phyloP scores from a whole-genome alignment of 23 tunicate species.

The Trididemnum nubilum region DNA sequence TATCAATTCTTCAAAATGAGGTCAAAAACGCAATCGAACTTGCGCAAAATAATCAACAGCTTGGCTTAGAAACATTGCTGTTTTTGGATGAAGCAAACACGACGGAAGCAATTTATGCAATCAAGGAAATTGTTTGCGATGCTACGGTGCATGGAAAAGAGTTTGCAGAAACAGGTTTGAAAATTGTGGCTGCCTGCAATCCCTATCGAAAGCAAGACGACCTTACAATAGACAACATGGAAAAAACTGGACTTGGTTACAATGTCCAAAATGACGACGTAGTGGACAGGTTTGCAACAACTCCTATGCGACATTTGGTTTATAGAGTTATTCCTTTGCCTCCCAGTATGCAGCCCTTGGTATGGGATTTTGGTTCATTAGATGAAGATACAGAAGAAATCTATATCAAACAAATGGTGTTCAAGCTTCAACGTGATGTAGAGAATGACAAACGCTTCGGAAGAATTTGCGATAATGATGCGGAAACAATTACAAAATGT shows the following conservation, averaged over 20 bases:
- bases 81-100: too few species aligned
- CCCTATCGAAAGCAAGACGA: constrained; percentile 46
- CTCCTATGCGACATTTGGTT: constrained; percentile 56
- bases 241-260: constrained; percentile 48
- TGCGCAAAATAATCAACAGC: constrained; percentile 4
- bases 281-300: constrained; percentile 22
- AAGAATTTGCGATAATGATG: neutral
- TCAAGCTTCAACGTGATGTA: constrained; percentile 1
- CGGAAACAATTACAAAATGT: neutral
- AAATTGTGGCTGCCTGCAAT: too few species aligned
- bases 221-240: constrained; percentile 24
- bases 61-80: too few species aligned
- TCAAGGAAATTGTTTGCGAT: constrained; percentile 64
- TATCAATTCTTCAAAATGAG: constrained; percentile 25
- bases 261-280: constrained; percentile 16
- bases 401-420: constrained; percentile 44
- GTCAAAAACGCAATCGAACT: constrained; percentile 32
- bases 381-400: constrained; percentile 40
- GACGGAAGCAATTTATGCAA: too few species aligned
- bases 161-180: constrained; percentile 28
- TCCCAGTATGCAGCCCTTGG: constrained; percentile 63
- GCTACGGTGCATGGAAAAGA: constrained; percentile 34
- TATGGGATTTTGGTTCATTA: constrained; percentile 65
- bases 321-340: constrained; percentile 57
- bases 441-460: neutral